Evolutionary conservation across 1,140 invertebrate species (phyloP), one percentile per base, ranked within the genome.

Genomic region (Heliconius hermathena): DNA sequence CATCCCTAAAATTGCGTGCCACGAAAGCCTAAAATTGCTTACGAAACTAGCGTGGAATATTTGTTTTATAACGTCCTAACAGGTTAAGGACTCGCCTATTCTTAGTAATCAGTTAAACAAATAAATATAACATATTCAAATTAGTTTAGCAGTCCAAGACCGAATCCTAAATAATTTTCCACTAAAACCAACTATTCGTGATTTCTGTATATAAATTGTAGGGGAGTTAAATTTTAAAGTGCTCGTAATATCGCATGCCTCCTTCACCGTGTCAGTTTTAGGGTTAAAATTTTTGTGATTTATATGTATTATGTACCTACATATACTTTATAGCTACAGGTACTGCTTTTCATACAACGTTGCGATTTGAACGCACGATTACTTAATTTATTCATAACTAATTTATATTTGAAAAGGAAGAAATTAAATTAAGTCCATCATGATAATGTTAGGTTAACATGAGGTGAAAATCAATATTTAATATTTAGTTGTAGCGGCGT

Each of bases 221-320:
- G n/a, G 78, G 52, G 75, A 54, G 66, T 80, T 80, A 80, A 80
- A 80, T 57, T 80, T 80, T 73, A 77, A 80, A 83, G 71, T 80
- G 76, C 52, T 71, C 73, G 70, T 83, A 81, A 81, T 75, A 83
- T 81, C 79, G 82, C 82, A 83, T 79, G 80, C 82, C 77, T 79
- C 79, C 75, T 83, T 77, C 78, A 74, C 70, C 82, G 82, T 83
- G 82, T 83, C 82, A 83, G 38, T 83, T 83, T 82, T 83, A 81
- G 79, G 81, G 82, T 74, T 83, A 81, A 80, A 79, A 83, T 83
- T 81, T 83, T 77, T 60, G 80, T 83, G 82, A 83, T 83, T 83
- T 83, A 83, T 81, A 60, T 73, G 18, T 72, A 46, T 72, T 60
- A 72, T 76, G 60, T 29, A 66, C n/a, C 20, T 66, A 66, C 8